These are phyloP conservation scores for Telenomus remus DNA, from an alignment of 1,140 invertebrate genomes.

Conservation along the genomic window DNA sequence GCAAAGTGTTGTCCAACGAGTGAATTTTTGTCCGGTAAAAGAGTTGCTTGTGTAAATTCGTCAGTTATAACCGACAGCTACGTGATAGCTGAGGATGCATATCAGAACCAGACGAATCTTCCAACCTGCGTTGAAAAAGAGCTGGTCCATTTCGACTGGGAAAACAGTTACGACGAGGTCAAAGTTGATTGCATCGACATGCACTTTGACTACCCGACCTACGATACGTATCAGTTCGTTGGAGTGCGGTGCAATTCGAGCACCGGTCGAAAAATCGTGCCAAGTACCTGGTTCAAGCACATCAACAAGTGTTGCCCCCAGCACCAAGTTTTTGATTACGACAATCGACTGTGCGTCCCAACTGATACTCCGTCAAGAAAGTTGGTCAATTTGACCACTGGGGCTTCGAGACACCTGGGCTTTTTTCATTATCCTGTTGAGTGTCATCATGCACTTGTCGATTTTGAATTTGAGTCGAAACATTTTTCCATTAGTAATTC, in stretches of 20 bases:
- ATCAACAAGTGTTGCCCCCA: not conserved
- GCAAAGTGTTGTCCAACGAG: not conserved
- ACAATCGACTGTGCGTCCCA: not conserved
- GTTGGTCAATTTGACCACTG: not conserved
- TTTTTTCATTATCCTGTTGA: not conserved
- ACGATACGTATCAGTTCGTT: not conserved
- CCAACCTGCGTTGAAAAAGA: not conserved
- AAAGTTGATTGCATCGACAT: not conserved
- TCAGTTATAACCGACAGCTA: not conserved
- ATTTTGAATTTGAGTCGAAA: not conserved
- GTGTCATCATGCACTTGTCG: not conserved
- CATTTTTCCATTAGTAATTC: not conserved
- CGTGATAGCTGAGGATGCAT: not conserved
- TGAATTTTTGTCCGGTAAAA: not conserved
- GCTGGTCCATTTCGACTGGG: not conserved
- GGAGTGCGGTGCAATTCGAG: not conserved
- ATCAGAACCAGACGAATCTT: not conserved
- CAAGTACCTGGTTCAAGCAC: not conserved
- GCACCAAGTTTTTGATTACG: not conserved
- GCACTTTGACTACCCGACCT: not conserved
- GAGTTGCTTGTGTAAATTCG: not conserved
- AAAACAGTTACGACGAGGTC: not conserved
- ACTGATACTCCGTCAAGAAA: not conserved
- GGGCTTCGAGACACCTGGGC: not conserved
- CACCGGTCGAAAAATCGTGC: not conserved